A percentile compares a stretch with the other conserved stretches of the same genome.
These are phyloP conservation scores for Mantis religiosa DNA, from an alignment of 2,888 invertebrate genomes.

Conservation along the genomic window DNA sequence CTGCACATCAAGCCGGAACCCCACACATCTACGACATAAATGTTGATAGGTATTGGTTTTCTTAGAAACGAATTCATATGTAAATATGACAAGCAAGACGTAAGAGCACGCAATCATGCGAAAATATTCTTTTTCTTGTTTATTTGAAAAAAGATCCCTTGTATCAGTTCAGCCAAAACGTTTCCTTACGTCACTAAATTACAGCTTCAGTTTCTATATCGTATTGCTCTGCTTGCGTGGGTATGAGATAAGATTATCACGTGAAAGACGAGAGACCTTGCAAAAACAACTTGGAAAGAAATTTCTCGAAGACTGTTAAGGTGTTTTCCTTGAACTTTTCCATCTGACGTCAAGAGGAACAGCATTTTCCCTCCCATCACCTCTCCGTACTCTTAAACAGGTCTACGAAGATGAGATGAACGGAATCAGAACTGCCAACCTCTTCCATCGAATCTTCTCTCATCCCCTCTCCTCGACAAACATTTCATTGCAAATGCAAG, in stretches of 20 bases:
- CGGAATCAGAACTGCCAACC: not conserved
- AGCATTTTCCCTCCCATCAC: not conserved
- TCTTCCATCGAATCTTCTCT: not conserved
- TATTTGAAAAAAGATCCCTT: too few relatives aligned
- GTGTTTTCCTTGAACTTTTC: not conserved
- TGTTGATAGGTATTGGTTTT: too few relatives aligned
- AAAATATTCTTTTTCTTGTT: too few relatives aligned
- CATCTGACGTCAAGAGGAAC: not conserved
- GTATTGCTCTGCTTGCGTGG: not conserved
- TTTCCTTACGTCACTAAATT: too few relatives aligned
- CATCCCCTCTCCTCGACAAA: not conserved
- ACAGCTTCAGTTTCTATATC: too few relatives aligned
- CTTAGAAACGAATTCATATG: too few relatives aligned
- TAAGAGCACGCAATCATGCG: too few relatives aligned
- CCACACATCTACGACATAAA: too few relatives aligned
- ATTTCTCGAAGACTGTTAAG: not conserved
- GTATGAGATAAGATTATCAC: not conserved
- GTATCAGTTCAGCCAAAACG: too few relatives aligned
- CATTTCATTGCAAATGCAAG: not conserved
- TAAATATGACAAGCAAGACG: too few relatives aligned
- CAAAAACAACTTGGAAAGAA: not conserved
- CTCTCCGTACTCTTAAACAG: not conserved
- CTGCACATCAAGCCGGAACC: too few relatives aligned
- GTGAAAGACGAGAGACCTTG: not conserved
- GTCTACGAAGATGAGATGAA: not conserved